Conservation (phyloP, 1,140 invertebrate genomes). For the Globodera rostochiensis region DNA sequence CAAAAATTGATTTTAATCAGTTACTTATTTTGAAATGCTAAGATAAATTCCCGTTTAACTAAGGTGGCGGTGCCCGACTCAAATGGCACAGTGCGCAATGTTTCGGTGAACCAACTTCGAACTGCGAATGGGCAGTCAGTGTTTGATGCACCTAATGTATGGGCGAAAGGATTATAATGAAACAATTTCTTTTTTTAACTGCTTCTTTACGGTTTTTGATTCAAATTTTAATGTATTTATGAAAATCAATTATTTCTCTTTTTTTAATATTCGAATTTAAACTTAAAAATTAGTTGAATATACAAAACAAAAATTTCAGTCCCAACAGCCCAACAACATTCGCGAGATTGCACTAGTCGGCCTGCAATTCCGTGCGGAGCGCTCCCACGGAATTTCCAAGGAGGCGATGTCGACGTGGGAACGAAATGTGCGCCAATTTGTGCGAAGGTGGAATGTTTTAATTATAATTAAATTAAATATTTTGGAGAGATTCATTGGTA, state of each 20-base stretch:
- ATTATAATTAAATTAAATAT: not conserved
- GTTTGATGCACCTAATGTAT: slow-evolving; percentile 34
- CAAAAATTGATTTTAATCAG: not conserved
- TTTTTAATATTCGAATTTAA: too few relatives aligned
- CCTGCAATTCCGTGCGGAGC: slow-evolving; percentile 61
- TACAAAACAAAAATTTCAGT: not conserved
- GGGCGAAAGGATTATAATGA: not conserved
- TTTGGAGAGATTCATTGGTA: too few relatives aligned
- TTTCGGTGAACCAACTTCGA: slow-evolving; percentile 47
- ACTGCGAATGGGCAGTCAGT: slow-evolving; percentile 52
- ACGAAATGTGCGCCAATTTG: slow-evolving; percentile 47
- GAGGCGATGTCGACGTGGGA: slow-evolving; percentile 55
- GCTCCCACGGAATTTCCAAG: slow-evolving; percentile 34
- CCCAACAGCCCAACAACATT: slow-evolving; percentile 61
- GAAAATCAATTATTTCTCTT: too few relatives aligned
- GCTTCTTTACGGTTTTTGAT: too few relatives aligned
- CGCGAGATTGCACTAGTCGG: slow-evolving; percentile 58
- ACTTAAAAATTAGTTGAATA: too few relatives aligned
- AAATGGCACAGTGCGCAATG: not conserved
- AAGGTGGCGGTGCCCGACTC: not conserved
- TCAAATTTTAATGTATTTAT: too few relatives aligned
- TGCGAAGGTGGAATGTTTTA: slow-evolving; percentile 27
- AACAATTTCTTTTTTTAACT: not conserved
- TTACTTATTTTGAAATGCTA: too few relatives aligned
- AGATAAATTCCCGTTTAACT: too few relatives aligned